Evolutionary conservation across 2,888 invertebrate species (phyloP).

Genomic region (Eurytoma californica): DNA sequence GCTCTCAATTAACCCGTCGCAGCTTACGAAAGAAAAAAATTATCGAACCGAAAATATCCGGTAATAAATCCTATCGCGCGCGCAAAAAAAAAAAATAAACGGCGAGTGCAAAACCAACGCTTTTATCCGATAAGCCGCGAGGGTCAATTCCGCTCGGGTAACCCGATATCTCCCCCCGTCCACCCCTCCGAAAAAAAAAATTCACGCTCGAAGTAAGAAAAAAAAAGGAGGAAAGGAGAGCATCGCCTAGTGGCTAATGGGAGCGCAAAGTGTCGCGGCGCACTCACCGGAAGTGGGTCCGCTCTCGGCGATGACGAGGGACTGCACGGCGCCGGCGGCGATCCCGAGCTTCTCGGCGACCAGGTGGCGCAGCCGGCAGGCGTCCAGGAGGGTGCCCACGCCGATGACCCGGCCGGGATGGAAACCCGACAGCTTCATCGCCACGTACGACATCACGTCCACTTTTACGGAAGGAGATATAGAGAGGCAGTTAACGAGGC

Average conservation of each 20-base stretch:
- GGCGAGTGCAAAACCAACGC: too few species aligned
- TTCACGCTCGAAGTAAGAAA: not conserved
- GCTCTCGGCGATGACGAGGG: conserved; percentile 78
- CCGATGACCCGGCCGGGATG: conserved; percentile 78
- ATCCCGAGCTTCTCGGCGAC: conserved; percentile 77
- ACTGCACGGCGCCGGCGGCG: conserved; percentile 76
- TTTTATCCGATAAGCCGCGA: too few species aligned
- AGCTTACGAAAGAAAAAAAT: too few species aligned
- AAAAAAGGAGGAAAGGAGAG: not conserved
- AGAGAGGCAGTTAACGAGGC: too few species aligned
- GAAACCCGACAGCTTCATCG: conserved; percentile 79
- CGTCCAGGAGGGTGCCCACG: conserved; percentile 79
- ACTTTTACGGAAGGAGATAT: too few species aligned
- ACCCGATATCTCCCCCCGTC: not conserved
- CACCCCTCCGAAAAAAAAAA: not conserved
- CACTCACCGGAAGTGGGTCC: conserved; percentile 76
- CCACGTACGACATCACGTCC: conserved; percentile 78
- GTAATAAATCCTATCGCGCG: too few species aligned
- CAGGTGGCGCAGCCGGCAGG: conserved; percentile 77
- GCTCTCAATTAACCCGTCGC: too few species aligned
- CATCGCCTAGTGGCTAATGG: too few species aligned
- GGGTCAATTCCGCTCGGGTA: too few species aligned
- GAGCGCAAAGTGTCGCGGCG: not conserved
- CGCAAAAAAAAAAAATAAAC: too few species aligned
- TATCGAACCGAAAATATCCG: too few species aligned